A percentile compares a stretch with the other conserved stretches of the same genome.
These are phyloP conservation scores for Peucedramus taeniatus DNA, from an alignment of 2,113 vertebrate genomes.

Conservation along the genomic window DNA sequence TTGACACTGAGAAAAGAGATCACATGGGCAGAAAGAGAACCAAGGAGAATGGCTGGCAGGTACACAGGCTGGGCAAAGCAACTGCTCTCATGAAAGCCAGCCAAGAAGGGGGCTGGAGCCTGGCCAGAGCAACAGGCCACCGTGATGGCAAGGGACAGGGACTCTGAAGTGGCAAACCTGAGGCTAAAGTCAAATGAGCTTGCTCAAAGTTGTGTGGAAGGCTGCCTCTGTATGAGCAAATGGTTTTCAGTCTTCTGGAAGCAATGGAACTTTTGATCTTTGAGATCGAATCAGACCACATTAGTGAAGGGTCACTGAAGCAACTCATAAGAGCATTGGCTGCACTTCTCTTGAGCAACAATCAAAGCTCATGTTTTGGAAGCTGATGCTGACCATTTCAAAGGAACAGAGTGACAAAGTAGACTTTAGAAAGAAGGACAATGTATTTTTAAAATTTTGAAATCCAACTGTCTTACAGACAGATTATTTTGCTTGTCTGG, in stretches of 20 bases:
- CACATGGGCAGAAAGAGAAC: background rate
- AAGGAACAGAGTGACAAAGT: background rate
- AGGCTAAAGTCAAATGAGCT: background rate
- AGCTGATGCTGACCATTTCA: background rate
- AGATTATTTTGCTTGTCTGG: background rate
- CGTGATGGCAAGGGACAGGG: background rate
- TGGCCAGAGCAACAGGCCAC: background rate
- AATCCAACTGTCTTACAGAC: background rate
- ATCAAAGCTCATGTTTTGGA: background rate
- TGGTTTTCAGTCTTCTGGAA: conserved; percentile 1
- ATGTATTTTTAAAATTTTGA: background rate
- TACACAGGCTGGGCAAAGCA: background rate
- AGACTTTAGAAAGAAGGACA: background rate
- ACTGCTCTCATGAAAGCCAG: background rate
- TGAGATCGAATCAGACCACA: background rate
- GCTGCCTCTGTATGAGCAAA: background rate
- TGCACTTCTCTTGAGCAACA: background rate
- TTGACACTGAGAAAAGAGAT: background rate
- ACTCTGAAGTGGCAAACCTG: background rate
- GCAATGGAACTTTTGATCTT: conserved; percentile 8
- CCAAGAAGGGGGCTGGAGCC: background rate
- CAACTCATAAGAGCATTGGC: background rate
- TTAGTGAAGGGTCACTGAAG: conserved; percentile 32
- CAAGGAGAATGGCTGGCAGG: background rate
- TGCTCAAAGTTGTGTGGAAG: background rate